Base-by-base conservation (phyloP, 2,888 invertebrate genomes). In the Leptopilina myrica region DNA sequence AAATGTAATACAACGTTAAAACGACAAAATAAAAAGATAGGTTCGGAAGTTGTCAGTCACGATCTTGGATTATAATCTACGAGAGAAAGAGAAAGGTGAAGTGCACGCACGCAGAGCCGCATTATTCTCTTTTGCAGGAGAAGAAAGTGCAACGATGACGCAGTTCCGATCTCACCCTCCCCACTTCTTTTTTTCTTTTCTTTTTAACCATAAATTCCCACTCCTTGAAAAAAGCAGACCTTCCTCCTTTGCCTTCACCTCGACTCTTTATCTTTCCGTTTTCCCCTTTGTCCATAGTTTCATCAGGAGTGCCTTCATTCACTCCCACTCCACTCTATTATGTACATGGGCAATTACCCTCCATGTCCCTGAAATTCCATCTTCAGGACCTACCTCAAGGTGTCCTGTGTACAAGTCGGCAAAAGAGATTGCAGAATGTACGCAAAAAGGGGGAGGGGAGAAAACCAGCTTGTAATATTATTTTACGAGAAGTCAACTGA, bases 41-140 rank as follows among this genome's bases (percentile, higher is more conserved):
- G 76, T 84, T 87, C 85, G 86, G 86, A 87, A 86, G 82, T 84
- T 82, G 85, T 85, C 85, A 83, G 84, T 75, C 78, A 69, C 80
- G 80, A 80, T 83, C 81, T 76, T 76, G 69, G 77, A 53, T 49
- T 76, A 79, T 75, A 56, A 73, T 73, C 56, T 33, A 33, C 78
- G 78, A 84, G 86, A 83, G 88, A 90, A 90, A 89, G 90, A 90
- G 90, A 90, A 90, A 90, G 90, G 89, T 87, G 87, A 89, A 89
- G 88, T 87, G 87, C 89, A 86, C 85, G 86, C 87, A 85, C 84
- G 69, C 69, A 77, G 81, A 85, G 84, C 84, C 84, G 82, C 43
- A 8, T 64, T 78, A 59, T 62, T 43, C 59, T 75, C 65, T 59
- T 78, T 49, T 33, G 79, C 64, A 79, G 77, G 85, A 84, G 86